Evolutionary conservation across 2,888 invertebrate genomes (phyloP).

Genomic region (Drosophila multiciliata): DNA sequence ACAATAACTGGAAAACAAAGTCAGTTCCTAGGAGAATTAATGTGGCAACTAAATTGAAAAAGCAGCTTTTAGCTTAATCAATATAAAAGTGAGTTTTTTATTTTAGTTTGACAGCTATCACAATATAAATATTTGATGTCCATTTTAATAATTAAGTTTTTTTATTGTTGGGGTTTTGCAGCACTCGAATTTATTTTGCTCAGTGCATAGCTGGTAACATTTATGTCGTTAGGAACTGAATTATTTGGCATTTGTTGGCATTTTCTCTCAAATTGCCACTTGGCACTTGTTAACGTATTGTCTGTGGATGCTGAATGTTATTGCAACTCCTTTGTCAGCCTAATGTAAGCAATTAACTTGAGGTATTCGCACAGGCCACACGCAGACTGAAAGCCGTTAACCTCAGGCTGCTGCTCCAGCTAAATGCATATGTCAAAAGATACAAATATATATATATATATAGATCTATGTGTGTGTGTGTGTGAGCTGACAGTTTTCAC

Average conservation of each 20-base stretch:
- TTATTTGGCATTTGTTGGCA: neutral
- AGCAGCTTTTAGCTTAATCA: neutral
- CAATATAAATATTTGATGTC: fast-evolving
- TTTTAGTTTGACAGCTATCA: neutral
- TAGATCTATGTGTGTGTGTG: neutral
- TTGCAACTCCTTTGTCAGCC: slow-evolving; percentile 68
- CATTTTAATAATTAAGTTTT: neutral
- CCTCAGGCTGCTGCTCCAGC: slow-evolving; percentile 8
- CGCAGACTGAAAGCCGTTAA: slow-evolving; percentile 10
- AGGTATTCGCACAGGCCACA: slow-evolving; percentile 51
- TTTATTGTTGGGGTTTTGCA: neutral
- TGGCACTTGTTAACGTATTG: slow-evolving; percentile 8
- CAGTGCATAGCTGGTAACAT: neutral
- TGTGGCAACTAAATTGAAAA: no score
- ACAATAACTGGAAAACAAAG: neutral
- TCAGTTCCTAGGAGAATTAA: neutral
- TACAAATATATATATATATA: neutral
- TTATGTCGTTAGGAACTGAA: neutral
- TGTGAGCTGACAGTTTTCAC: slow-evolving; percentile 39
- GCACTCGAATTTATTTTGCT: neutral
- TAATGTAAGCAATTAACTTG: slow-evolving; percentile 72
- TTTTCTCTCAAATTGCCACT: slow-evolving; percentile 20
- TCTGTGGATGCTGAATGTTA: slow-evolving; percentile 66
- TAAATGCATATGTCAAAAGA: slow-evolving; percentile 1
- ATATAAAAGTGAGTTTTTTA: neutral